These are phyloP conservation scores for Mus musculus DNA, from an alignment of 2,113 vertebrate genomes.

Conservation along the genomic window GRCm39 chr12:40491001-40491500, in stretches of 20 bases:
- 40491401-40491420: constrained; percentile 32
- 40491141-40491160: not conserved
- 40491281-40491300: not conserved
- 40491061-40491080: constrained; percentile 9
- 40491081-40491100: constrained; percentile 36
- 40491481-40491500: not conserved
- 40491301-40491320: not conserved
- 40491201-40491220: not conserved
- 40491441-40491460: not conserved
- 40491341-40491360: constrained; percentile 25
- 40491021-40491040: not conserved
- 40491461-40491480: constrained; percentile 23
- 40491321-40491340: not conserved
- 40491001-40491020: not conserved
- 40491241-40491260: not conserved
- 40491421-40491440: not conserved
- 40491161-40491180: not conserved
- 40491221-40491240: not conserved
- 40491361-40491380: constrained; percentile 39
- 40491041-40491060: not conserved
- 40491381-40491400: not conserved
- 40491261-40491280: not conserved
- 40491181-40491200: constrained; percentile 49
- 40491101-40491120: not conserved
- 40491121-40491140: constrained; percentile 31